Evolutionary conservation across 2,888 invertebrate genomes (phyloP), one percentile per base, ranked within the genome.

Genomic region (Xanthorhoe designata): DNA sequence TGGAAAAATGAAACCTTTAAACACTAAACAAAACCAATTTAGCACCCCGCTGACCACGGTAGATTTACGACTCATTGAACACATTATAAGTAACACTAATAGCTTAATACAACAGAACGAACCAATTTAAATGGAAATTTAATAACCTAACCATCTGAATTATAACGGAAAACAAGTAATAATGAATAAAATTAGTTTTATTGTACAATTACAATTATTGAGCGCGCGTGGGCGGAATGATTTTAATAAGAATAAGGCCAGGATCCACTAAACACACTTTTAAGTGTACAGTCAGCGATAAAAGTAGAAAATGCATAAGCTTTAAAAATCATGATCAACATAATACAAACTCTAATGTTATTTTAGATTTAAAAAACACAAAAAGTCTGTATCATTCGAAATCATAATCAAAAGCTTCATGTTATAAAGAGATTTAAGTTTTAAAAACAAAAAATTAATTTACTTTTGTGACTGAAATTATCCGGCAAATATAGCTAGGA

Each of bases 121-220:
- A 64, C 77, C 77, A 73, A 79, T 80, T 80, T 75, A 79, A 80
- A 83, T 82, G 76, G 71, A 75, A 84, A 81, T 82, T 59, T 59
- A 54, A 61, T 58, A 61, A 57, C 67, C 49, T 58, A 65, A 64
- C 70, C 56, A 65, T 57, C 66, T 69, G 63, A 72, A 71, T 70
- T 47, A 64, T 70, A 74, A 72, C 68, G 71, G 70, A 68, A 71
- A 70, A 70, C 68, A 68, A 66, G 61, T 61, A 66, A 72, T 69
- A 68, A 73, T 71, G 61, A 66, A 71, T 75, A 67, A 70, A 69
- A 69, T 73, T 71, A 73, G 54, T 66, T 72, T 69, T 70, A 62
- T 58, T 58, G 38, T 38, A 54, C 57, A 64, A 66, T 68, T 58
- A 68, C 58, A 56, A 61, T 54, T 60, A 69, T 62, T 54, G 54